A percentile compares a stretch with the other conserved stretches of the same genome.
These are phyloP conservation scores for Endotricha flammealis DNA, from an alignment of 2,888 invertebrate genomes.

Conservation along the genomic window DNA sequence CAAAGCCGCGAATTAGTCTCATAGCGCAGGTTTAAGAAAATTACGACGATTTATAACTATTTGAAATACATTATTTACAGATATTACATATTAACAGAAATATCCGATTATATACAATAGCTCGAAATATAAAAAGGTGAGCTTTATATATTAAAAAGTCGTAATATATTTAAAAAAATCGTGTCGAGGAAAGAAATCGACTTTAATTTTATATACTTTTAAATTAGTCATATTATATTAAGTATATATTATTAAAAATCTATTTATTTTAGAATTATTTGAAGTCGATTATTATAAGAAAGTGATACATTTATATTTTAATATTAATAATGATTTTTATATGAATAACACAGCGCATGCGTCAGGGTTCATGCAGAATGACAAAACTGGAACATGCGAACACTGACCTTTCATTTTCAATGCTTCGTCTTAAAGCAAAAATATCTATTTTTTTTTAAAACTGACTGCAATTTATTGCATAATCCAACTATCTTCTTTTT, in stretches of 20 bases:
- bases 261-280: constrained; percentile 4
- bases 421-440: too few species aligned
- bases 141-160: constrained; percentile 3
- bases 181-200: constrained; percentile 23
- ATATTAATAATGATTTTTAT: background rate
- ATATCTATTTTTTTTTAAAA: background rate
- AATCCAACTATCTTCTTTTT: too few species aligned
- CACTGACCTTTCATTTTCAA: constrained; percentile 46
- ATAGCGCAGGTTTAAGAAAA: constrained; percentile 2
- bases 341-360: constrained; percentile 52
- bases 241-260: constrained; percentile 22
- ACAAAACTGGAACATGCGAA: constrained; percentile 47
- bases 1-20: constrained; percentile 1
- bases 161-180: constrained; percentile 21
- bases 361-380: constrained; percentile 44
- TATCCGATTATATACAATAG: constrained; percentile 16
- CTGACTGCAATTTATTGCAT: too few species aligned
- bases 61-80: background rate
- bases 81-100: constrained; percentile 13
- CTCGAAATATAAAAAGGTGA: constrained; percentile 9
- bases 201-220: constrained; percentile 20
- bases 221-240: constrained; percentile 1
- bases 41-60: background rate
- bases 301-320: background rate
- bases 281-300: constrained; percentile 16